A percentile compares a stretch with the other conserved stretches of the same genome.
These are phyloP conservation scores for Alfaro cultratus DNA, from an alignment of 2,797 vertebrate species.

Conservation along the genomic window DNA sequence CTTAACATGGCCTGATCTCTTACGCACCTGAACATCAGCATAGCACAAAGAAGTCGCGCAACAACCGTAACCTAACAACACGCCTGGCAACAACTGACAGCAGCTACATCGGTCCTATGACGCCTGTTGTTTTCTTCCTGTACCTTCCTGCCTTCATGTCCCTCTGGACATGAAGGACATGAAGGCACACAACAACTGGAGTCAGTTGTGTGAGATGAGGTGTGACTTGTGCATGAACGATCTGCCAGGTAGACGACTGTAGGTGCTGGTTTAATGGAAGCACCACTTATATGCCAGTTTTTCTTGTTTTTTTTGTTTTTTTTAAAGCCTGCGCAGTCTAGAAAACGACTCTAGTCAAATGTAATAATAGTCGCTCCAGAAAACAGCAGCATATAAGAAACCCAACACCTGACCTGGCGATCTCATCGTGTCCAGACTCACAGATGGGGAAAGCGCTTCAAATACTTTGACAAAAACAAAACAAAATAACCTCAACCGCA, in stretches of 20 bases:
- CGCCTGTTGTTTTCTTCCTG: conserved; percentile 6
- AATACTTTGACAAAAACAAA: background rate
- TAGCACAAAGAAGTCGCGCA: conserved; percentile 5
- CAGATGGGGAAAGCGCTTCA: background rate
- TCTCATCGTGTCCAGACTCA: background rate
- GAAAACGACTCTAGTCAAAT: background rate
- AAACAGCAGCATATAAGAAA: background rate
- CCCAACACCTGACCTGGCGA: background rate
- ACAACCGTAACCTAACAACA: conserved; percentile 23
- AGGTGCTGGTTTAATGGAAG: background rate
- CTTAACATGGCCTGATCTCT: background rate
- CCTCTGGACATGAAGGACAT: too few relatives aligned
- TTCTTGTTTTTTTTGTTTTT: background rate
- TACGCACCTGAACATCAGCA: conserved; percentile 3
- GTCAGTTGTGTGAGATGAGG: conserved; percentile 3
- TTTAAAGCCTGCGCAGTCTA: background rate
- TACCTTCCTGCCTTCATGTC: background rate
- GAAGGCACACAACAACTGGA: too few relatives aligned
- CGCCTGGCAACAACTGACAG: conserved; percentile 9
- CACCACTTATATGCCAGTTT: background rate
- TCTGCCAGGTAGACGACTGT: background rate
- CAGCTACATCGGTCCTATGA: background rate
- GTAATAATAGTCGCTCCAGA: background rate
- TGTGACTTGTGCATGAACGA: background rate
- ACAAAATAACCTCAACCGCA: background rate